Base-by-base conservation (phyloP, 2,797 vertebrate genomes). In the Pelodytes ibericus region DNA sequence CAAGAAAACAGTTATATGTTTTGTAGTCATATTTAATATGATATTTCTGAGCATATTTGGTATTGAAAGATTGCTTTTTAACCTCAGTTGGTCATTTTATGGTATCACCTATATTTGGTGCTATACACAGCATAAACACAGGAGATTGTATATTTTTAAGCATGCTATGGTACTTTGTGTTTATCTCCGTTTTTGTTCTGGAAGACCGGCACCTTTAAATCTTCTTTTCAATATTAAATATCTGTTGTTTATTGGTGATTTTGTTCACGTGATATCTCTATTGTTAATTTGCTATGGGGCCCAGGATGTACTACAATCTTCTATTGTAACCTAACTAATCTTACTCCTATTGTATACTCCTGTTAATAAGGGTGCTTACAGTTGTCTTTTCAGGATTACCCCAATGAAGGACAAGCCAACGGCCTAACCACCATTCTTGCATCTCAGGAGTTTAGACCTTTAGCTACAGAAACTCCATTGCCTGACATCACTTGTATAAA, bases 401-500 rank as follows among this genome's bases (percentile, higher is more conserved):
- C 24, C 26, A 49, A 16, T 66, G 27, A 71, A 77, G 18, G 33
- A 53, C 15, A 18, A 22, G 71, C n/a, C 26, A 13, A 57, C 20
- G 27, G 16, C 36, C 24, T 47, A 66, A 61, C 57, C 10, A 63
- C 53, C 61, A 73, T 60, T 58, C 16, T 25, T 68, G 58, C 64
- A 61, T 69, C 58, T 74, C 64, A 79, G 49, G 77, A 78, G 65
- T 1, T 71, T 60, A 49, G 70, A 61, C 61, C 25, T 53, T 68
- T 30, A 36, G 24, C 29, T 74, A 71, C 41, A 72, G 27, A 63
- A 68, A 44, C 68, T 87, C 68, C 83, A 80, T 80, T 86, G 82
- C 81, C 82, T 75, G 80, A 83, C 62, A 80, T 81, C 78, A 79
- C 64, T 7, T 83, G 72, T 82, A 78, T 85, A 87, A 79, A 82